Evolutionary conservation across 1,140 invertebrate species (phyloP).

Genomic region (Xylocopa sonorina): DNA sequence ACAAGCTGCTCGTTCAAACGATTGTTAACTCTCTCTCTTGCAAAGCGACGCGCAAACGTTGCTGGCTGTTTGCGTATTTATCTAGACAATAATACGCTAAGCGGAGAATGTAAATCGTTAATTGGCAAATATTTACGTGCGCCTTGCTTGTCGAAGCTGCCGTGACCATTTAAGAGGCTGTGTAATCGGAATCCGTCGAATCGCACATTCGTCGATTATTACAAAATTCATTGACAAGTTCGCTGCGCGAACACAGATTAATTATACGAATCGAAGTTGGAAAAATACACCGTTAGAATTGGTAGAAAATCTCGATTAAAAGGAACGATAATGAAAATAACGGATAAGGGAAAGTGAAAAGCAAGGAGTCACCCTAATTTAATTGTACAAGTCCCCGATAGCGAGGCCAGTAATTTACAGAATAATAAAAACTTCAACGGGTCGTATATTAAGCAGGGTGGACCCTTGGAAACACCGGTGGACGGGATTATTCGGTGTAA

Average conservation of each 20-base stretch:
- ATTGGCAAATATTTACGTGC: conserved; percentile 58
- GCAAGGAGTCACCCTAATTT: neutral
- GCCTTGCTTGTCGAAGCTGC: neutral
- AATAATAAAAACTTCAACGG: neutral
- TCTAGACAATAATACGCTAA: conserved; percentile 50
- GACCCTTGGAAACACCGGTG: neutral
- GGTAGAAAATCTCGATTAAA: neutral
- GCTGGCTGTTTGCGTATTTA: conserved; percentile 30
- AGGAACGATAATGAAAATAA: neutral
- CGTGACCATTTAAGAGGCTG: neutral
- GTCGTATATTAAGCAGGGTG: neutral
- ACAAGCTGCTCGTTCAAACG: neutral
- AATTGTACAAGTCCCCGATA: neutral
- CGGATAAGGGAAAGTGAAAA: neutral
- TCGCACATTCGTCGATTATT: neutral
- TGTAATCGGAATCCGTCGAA: neutral
- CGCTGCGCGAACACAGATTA: too few relatives aligned
- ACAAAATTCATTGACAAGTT: too few relatives aligned
- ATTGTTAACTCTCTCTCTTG: neutral
- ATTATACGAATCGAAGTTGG: neutral
- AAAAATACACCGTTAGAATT: neutral
- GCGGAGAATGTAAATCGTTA: conserved; percentile 49
- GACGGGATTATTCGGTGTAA: conserved; percentile 6
- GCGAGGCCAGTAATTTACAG: neutral
- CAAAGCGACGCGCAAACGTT: neutral